Percentiles rank a stretch among this genome's conserved stretches.
Conservation (phyloP, 2,113 vertebrate species). For the Tenrec ecaudatus region DNA sequence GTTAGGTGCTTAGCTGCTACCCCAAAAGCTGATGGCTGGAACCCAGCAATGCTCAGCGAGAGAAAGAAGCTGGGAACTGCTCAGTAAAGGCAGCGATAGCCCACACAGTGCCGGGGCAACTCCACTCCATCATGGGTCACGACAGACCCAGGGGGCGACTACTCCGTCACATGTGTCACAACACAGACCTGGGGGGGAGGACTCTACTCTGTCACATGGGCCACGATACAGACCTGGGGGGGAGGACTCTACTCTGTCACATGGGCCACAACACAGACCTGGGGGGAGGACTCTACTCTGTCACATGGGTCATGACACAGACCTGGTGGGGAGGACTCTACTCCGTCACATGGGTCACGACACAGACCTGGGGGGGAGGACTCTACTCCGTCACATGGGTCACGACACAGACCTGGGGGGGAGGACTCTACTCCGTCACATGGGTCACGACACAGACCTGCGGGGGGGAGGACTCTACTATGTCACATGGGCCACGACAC, state of each 20-base stretch:
- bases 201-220: not conserved
- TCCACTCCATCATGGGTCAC: not conserved
- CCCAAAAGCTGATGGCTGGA: not conserved
- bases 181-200: too few species aligned
- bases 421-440: too few species aligned
- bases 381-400: not conserved
- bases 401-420: not conserved
- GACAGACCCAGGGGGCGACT: too few species aligned
- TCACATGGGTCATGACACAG: not conserved
- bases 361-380: too few species aligned
- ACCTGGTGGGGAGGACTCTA: too few species aligned
- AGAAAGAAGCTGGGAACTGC: not conserved
- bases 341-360: not conserved
- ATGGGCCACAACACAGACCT: not conserved
- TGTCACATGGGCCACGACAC: too few species aligned
- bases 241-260: not conserved
- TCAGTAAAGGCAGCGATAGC: not conserved
- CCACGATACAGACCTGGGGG: not conserved
- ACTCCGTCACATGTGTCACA: not conserved
- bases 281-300: not conserved
- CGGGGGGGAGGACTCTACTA: too few species aligned
- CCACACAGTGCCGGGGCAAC: not conserved
- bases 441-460: too few species aligned
- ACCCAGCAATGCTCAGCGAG: not conserved
- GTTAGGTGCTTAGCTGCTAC: not conserved